These are phyloP conservation scores for Hemaris fuciformis DNA, from an alignment of 2,888 invertebrate genomes.

Conservation along the genomic window DNA sequence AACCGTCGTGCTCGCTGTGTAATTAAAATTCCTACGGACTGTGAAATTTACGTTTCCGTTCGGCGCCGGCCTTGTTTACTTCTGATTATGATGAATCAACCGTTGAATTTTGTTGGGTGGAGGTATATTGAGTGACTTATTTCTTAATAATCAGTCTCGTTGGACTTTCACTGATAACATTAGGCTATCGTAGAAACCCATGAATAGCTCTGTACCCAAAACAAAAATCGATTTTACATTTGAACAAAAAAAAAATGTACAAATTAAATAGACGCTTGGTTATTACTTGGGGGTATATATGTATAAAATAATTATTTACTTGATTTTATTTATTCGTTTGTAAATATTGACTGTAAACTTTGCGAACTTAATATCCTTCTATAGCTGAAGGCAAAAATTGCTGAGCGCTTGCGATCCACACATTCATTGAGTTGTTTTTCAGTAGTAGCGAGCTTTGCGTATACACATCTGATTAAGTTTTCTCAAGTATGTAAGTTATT, in stretches of 20 bases:
- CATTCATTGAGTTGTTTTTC: neutral
- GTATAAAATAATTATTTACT: neutral
- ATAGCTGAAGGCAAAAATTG: neutral
- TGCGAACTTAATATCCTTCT: neutral
- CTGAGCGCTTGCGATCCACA: neutral
- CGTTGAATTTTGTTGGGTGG: neutral
- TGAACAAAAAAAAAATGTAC: no score
- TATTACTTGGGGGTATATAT: no score
- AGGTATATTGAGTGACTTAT: neutral
- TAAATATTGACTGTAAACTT: neutral
- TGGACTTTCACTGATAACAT: no score
- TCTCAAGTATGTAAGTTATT: no score
- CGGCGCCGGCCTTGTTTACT: neutral
- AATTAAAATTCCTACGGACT: neutral
- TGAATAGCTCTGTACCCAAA: no score
- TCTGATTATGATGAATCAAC: neutral
- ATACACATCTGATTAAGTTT: no score
- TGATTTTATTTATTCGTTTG: neutral
- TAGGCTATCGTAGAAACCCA: no score
- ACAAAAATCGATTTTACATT: no score
- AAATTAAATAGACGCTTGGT: no score
- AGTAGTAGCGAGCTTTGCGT: neutral
- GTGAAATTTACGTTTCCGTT: neutral
- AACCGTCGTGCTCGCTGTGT: neutral
- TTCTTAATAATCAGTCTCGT: neutral